Evolutionary conservation across 1,140 invertebrate species (phyloP), one percentile per base, ranked within the genome.

Genomic region (Tribolium madens): DNA sequence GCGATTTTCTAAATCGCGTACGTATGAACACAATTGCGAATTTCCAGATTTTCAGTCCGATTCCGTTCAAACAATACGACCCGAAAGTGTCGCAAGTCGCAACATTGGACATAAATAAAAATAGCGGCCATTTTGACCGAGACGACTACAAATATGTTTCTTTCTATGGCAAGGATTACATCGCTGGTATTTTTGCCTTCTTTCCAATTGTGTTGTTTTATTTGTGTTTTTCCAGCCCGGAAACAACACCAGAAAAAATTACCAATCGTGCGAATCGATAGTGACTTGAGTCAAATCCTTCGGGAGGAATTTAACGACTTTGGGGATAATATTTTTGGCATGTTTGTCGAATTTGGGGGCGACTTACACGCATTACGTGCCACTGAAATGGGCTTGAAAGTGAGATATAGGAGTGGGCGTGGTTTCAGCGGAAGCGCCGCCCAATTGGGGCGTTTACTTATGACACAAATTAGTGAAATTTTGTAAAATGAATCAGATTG

Each of bases 91-190:
- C 90, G 80, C 88, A 90, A 80, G 86, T 84, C 86, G 79, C 86
- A 18, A 89, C 89, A 36, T 87, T 95, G 9, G 93, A 95, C 76
- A 88, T 96, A 0, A 92, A 91, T 81, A 92, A 93, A 85, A 91
- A 92, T 85, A 89, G 91, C 53, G 96, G 96, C 7, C 92, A 93
- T 86, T 97, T 96, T 86, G 93, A 96, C 85, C 83, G 87, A 3
- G 87, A 90, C 52, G 91, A 93, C 81, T 93, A 88, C 72, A 90
- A 92, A 70, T 92, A 93, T 84, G 88, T 94, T 47, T 91, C 93
- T 7, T 96, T 97, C 87, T 96, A 96, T 85, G 89, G 91, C 50
- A 89, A 89, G 76, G 96, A 98, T 88, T 97, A 95, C 85, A 87
- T 91, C 12, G 85, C 86, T 76, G 91, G 93, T 94, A 86, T 31